Evolutionary conservation across 2,888 invertebrate genomes (phyloP), one percentile per base, ranked within the genome.

Genomic region (Endotricha flammealis): DNA sequence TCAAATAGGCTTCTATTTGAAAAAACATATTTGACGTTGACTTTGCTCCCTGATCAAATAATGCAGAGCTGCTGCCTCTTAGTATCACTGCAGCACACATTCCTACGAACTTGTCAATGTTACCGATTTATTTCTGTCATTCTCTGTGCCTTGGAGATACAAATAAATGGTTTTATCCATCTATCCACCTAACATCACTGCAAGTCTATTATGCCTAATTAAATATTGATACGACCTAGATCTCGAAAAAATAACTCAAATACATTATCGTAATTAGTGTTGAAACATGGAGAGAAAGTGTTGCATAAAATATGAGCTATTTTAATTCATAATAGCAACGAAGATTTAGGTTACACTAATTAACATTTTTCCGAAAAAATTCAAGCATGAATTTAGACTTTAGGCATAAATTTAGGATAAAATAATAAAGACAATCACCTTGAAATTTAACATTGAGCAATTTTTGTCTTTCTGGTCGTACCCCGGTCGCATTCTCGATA

Each of bases 381-480:
- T n/a, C n/a, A n/a, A 7, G 20, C 11, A 12, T 30, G 8, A 11
- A 4, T 16, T 16, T 20, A 12, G 7, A 11, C 4, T 11, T 32
- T 9, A 3, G 2, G 5, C 9, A 3, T 5, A 12, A 32, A 32
- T 14, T 25, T 10, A 13, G 9, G 9, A 16, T 3, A 22, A 16
- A 4, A 16, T 16, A 16, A 16, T 16, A 20, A 20, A n/a, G 7
- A 20, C 56, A 67, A 32, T 69, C 77, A 95, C 97, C 97, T 91
- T 96, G 96, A 65, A 91, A 90, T 85, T 96, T 97, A 33, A 98
- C 89, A 78, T 98, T 98, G 27, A 98, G 88, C 27, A 98, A 81
- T 79, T 98, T 98, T 73, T 98, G 98, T 44, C 97, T 88, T 61
- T 95, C 94, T n/a, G 97, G 95, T 38, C 93, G 90, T 12, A 98